A percentile compares a stretch with the other conserved stretches of the same genome.
phyloP scores from a whole-genome alignment of 2,113 vertebrate species.

The Myiozetetes cayanensis region DNA sequence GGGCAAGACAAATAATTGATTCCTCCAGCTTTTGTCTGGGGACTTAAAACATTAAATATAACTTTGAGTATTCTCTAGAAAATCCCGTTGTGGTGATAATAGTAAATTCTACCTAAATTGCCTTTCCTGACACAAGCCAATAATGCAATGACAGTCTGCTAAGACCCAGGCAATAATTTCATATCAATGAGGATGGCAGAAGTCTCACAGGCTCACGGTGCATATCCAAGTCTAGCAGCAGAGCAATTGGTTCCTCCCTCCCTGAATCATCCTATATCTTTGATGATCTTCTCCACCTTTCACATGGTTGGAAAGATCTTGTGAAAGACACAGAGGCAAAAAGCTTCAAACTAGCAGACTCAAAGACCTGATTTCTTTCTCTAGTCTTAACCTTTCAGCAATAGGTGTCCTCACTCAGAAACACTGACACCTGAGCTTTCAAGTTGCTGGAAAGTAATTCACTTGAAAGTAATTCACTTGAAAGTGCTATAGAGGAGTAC shows the following conservation, averaged over 20 bases:
- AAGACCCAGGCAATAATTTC: not conserved
- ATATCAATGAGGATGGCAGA: not conserved
- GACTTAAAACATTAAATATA: not conserved
- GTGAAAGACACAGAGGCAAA: not conserved
- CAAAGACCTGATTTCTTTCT: not conserved
- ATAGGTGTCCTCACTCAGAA: not conserved
- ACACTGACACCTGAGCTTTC: not conserved
- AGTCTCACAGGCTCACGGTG: not conserved
- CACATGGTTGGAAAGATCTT: not conserved
- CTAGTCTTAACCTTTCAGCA: not conserved
- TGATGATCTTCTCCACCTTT: not conserved
- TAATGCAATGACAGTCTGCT: not conserved
- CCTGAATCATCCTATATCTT: not conserved
- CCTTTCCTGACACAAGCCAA: not conserved
- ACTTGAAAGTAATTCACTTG: not conserved
- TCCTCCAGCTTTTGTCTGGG: not conserved
- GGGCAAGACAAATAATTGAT: not conserved
- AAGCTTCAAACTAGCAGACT: not conserved
- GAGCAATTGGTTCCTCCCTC: rapidly evolving
- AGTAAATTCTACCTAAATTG: not conserved
- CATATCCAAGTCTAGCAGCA: not conserved
- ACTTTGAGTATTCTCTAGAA: not conserved
- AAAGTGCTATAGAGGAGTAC: not conserved
- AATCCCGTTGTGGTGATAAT: not conserved
- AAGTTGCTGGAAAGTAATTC: not conserved